These are phyloP conservation scores for Ectobius pallidus DNA, from an alignment of 2,888 invertebrate species.

Conservation along the genomic window DNA sequence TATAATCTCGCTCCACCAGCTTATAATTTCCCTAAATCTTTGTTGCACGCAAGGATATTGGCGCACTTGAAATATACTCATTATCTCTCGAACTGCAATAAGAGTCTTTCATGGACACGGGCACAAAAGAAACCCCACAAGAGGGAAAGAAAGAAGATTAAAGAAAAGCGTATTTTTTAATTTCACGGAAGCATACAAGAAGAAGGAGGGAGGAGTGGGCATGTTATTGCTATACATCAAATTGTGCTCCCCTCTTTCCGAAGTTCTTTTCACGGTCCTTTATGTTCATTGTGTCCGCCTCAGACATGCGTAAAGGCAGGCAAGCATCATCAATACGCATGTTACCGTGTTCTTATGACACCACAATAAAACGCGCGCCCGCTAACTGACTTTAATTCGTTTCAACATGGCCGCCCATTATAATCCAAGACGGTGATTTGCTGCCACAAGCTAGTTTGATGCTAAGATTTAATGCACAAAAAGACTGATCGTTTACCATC, in stretches of 20 bases:
- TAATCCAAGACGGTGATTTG: too few relatives aligned
- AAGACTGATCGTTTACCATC: too few relatives aligned
- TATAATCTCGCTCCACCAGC: too few relatives aligned
- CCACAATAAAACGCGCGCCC: not conserved
- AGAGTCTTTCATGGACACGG: constrained; percentile 8
- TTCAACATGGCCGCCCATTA: too few relatives aligned
- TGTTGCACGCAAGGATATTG: not conserved
- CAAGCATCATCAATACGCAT: not conserved
- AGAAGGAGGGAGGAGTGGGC: not conserved
- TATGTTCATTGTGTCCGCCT: too few relatives aligned
- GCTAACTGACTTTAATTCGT: too few relatives aligned
- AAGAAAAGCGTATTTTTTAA: constrained; percentile 26
- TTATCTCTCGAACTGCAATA: constrained; percentile 12
- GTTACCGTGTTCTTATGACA: not conserved
- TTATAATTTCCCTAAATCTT: too few relatives aligned
- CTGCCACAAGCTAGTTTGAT: too few relatives aligned
- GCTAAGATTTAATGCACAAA: too few relatives aligned
- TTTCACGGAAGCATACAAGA: constrained; percentile 22
- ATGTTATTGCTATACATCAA: constrained; percentile 12
- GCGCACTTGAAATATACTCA: constrained; percentile 23
- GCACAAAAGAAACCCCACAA: constrained; percentile 22
- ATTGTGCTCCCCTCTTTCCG: not conserved
- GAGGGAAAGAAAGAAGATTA: constrained; percentile 27
- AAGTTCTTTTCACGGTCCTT: too few relatives aligned
- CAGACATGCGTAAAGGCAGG: not conserved